Conservation (phyloP, 2,888 invertebrate genomes). For the Nomada goodeniana region DNA sequence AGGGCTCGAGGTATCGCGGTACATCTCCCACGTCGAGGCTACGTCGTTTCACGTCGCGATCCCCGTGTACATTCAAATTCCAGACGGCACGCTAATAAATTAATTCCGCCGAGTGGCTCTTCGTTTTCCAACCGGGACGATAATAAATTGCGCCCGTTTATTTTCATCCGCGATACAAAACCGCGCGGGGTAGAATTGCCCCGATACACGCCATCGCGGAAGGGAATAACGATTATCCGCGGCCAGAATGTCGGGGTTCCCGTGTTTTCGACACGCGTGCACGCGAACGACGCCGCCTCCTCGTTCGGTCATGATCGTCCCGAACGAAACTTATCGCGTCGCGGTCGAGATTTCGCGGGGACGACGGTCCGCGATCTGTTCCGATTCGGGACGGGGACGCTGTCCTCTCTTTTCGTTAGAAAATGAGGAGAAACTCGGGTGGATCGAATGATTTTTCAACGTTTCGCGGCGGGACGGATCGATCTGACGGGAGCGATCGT, state of each 20-base stretch:
- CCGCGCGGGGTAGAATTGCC: constrained; percentile 23
- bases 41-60: constrained; percentile 4
- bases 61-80: constrained; percentile 49
- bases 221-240: constrained; percentile 30
- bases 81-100: constrained; percentile 42
- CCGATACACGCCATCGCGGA: constrained; percentile 28
- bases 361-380: background rate
- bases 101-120: constrained; percentile 47
- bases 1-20: background rate
- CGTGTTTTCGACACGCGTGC: constrained; percentile 18
- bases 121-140: constrained; percentile 12
- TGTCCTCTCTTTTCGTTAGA: too few relatives aligned
- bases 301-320: background rate
- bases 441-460: too few relatives aligned
- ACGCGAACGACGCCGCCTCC: constrained; percentile 8
- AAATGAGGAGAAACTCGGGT: too few relatives aligned
- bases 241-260: background rate
- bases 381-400: too few relatives aligned
- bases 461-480: background rate
- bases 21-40: background rate
- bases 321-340: background rate
- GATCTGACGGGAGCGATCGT: background rate
- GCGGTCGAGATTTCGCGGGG: background rate
- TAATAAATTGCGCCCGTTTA: constrained; percentile 57
- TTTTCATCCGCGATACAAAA: constrained; percentile 34